Percentiles rank a stretch among this genome's conserved stretches.
Conservation (phyloP, 2,888 invertebrate species). For the Scaptomyza reducta region DNA sequence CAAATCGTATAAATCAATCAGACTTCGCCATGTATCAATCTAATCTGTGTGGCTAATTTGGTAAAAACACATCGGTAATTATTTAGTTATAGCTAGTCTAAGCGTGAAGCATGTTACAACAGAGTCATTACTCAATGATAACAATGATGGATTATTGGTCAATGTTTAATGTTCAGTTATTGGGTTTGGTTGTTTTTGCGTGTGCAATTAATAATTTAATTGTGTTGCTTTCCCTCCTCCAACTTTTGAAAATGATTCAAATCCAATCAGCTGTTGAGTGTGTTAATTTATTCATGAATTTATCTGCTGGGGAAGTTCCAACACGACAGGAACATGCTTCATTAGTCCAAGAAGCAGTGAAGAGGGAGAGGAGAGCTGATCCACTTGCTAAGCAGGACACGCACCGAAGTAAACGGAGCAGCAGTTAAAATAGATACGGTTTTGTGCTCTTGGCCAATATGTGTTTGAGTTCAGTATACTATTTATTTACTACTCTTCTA, state of each 20-base stretch:
- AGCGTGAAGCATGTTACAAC: conserved; percentile 25
- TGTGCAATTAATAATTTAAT: conserved; percentile 66
- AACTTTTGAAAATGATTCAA: conserved; percentile 37
- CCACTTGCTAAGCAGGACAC: conserved; percentile 50
- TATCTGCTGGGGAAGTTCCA: background rate
- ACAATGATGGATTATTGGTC: conserved; percentile 22
- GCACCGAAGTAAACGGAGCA: conserved; percentile 33
- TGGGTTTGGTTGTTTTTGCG: background rate
- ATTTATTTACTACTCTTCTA: conserved; percentile 14
- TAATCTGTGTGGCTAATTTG: conserved; percentile 64
- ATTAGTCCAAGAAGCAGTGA: conserved; percentile 29
- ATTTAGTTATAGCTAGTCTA: conserved; percentile 17
- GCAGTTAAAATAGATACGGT: conserved; percentile 21
- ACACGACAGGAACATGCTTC: conserved; percentile 20
- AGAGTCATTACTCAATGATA: conserved; percentile 34
- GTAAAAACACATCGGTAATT: conserved; percentile 58
- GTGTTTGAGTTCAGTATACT: conserved; percentile 11
- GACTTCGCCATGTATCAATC: conserved; percentile 11
- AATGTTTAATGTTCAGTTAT: conserved; percentile 1
- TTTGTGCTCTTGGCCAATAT: conserved; percentile 30
- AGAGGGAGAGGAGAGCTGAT: background rate
- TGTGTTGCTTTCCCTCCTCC: conserved; percentile 5
- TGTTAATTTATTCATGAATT: conserved; percentile 72
- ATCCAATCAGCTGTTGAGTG: conserved; percentile 67
- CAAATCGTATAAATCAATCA: too few relatives aligned